phyloP scores from a whole-genome alignment of 92 coral and sea anemone species.

The Micromussa lordhowensis region DNA sequence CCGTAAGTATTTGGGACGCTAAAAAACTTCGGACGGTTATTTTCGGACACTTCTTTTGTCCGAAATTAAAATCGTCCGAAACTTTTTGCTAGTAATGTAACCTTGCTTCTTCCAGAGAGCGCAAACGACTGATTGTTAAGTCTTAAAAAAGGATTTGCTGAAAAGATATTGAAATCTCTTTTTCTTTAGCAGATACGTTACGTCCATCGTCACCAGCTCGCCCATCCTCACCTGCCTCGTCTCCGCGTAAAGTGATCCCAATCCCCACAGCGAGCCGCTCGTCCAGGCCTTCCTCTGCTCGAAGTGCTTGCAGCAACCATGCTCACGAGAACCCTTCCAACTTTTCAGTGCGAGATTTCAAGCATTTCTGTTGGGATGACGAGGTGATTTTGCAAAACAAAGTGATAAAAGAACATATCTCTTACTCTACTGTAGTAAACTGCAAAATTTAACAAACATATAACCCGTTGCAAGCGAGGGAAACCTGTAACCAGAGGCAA shows the following conservation, averaged over 20 bases:
- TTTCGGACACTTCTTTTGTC: too few species aligned
- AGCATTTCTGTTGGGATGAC: conserved; percentile 94
- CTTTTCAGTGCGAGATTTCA: conserved; percentile 87
- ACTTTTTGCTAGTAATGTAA: background rate
- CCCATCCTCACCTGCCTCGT: conserved; percentile 63
- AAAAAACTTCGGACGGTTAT: too few species aligned
- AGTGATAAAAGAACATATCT: background rate
- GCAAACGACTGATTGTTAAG: background rate
- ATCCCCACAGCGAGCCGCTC: conserved; percentile 87
- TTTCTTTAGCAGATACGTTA: conserved; percentile 10
- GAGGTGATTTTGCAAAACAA: conserved; percentile 65
- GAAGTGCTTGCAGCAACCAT: conserved; percentile 52
- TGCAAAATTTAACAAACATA: too few species aligned
- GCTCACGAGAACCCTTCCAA: conserved; percentile 46
- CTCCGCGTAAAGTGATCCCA: conserved; percentile 66
- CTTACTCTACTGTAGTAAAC: background rate
- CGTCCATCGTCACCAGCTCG: conserved; percentile 79
- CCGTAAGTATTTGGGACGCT: too few species aligned
- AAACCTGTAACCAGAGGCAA: background rate
- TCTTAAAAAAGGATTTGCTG: background rate
- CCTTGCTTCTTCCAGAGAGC: background rate
- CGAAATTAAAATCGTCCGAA: too few species aligned
- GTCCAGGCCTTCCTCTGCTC: conserved; percentile 88
- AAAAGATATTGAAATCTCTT: background rate
- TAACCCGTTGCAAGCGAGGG: too few species aligned